Evolutionary conservation across 1,140 invertebrate genomes (phyloP).

Genomic region (Drosophila nannoptera): DNA sequence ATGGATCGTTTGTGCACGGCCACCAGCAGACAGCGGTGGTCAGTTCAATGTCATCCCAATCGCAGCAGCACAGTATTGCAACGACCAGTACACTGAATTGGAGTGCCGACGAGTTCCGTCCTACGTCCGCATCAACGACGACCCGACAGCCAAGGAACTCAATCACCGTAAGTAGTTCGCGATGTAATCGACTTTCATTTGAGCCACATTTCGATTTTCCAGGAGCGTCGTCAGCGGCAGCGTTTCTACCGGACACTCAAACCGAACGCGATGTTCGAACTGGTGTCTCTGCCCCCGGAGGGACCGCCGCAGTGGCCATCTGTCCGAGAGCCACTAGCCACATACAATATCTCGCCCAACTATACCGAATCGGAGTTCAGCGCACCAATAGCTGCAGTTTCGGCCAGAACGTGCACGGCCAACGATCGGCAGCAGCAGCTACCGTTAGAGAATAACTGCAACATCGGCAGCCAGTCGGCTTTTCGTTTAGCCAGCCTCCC

Average conservation of each 20-base stretch:
- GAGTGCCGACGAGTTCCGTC: slow-evolving; percentile 30
- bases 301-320: neutral
- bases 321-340: neutral
- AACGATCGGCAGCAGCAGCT: neutral
- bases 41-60: neutral
- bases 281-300: slow-evolving; percentile 6
- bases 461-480: slow-evolving; percentile 37
- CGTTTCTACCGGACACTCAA: slow-evolving; percentile 31
- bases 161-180: slow-evolving; percentile 18
- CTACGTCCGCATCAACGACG: neutral
- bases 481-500: slow-evolving; percentile 50
- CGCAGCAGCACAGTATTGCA: neutral
- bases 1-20: slow-evolving; percentile 1
- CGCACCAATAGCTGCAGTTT: neutral
- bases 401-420: neutral
- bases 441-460: neutral
- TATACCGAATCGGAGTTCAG: neutral
- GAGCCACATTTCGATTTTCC: neutral
- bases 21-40: neutral
- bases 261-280: slow-evolving; percentile 16
- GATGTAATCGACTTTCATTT: too few species aligned
- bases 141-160: neutral
- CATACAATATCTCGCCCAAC: neutral
- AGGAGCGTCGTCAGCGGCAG: slow-evolving; percentile 23
- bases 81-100: slow-evolving; percentile 26